phyloP scores from a whole-genome alignment of 2,113 vertebrate genomes.

The Quiscalus mexicanus region DNA sequence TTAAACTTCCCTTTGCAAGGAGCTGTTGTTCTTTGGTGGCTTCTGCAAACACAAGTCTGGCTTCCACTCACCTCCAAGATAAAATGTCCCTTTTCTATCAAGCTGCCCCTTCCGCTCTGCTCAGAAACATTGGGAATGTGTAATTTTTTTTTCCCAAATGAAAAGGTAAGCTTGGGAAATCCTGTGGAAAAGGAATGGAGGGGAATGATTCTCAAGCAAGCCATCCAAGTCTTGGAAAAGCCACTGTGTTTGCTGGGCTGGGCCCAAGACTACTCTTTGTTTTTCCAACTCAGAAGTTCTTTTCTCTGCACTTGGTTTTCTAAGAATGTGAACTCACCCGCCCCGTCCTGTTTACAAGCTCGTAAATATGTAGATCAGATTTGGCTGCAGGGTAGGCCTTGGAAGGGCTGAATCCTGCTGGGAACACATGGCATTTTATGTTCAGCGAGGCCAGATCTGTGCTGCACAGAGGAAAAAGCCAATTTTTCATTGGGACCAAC shows the following conservation, averaged over 20 bases:
- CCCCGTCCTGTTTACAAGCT: constrained; percentile 57
- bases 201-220: constrained; percentile 11
- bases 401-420: constrained; percentile 51
- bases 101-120: neutral
- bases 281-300: constrained; percentile 58
- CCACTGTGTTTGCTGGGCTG: neutral
- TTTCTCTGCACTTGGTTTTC: constrained; percentile 56
- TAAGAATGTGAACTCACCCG: constrained; percentile 69
- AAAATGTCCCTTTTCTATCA: neutral
- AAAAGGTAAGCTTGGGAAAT: neutral
- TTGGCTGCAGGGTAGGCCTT: constrained; percentile 30
- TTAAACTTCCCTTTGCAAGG: neutral
- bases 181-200: neutral
- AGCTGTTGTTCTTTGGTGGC: neutral
- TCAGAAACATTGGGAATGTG: neutral
- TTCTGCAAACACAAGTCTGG: neutral
- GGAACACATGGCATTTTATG: constrained; percentile 46
- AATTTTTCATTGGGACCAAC: constrained; percentile 23
- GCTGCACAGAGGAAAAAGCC: constrained; percentile 6
- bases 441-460: neutral
- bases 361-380: constrained; percentile 58
- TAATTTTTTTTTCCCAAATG: neutral
- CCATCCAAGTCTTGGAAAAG: constrained; percentile 27
- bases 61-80: neutral
- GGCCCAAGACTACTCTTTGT: constrained; percentile 48